Evolutionary conservation across 2,113 vertebrate species (phyloP), one percentile per base, ranked within the genome.

Genomic region (Cygnus atratus): DNA sequence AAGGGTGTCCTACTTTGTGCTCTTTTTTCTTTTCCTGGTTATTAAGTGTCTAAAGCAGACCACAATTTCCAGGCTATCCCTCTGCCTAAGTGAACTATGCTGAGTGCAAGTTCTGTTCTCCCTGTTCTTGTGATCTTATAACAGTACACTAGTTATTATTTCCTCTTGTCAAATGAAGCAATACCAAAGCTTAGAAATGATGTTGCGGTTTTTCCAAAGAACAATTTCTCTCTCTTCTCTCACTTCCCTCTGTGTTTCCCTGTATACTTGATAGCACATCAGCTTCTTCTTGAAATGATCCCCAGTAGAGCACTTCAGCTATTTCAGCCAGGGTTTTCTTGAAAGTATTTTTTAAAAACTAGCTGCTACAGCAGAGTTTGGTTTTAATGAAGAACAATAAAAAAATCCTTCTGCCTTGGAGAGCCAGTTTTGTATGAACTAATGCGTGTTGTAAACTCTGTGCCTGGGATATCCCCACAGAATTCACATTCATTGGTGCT

Each of bases 271-370:
- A 73, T 62, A 92, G 80, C 82, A 78, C 92, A 87, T 94, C 88
- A 94, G 77, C 92, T 91, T 97, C 80, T 43, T 88, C 86, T 93
- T 82, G 66, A 93, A 96, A 94, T 2, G 43, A 84, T 88, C 70
- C 95, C 90, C 93, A 87, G 44, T 44, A 91, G 90, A 95, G 88
- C 77, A 95, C 91, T 96, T 95, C 77, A 82, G 58, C 58, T 92
- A 48, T 95, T 94, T 93, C 88, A 87, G 22, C 50, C 3, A 1
- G 24, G 19, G 10, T 25, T 68, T 92, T 93, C 90, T 83, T 92
- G 68, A 93, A 93, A 54, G 48, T 55, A 28, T 90, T 90, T 96
- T 87, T 70, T 2, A 13, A 73, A 91, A 96, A 70, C 25, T 37
- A 67, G 39, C 83, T 95, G 65, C 86, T 91, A 46, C 59, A 71